Base-by-base conservation (phyloP, 1,140 invertebrate genomes). In the Trypoxylus dichotomus region DNA sequence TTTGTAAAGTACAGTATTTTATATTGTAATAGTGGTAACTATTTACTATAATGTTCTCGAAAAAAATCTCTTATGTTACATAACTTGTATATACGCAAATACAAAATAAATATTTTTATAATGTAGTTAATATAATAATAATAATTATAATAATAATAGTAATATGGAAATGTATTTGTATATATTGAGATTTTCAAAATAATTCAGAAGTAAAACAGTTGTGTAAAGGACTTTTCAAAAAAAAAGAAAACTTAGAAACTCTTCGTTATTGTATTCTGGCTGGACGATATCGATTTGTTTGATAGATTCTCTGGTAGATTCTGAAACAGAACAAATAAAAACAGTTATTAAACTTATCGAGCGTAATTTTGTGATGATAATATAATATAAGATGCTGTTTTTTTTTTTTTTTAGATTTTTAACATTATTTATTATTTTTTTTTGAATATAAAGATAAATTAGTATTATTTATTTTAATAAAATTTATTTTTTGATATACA, bases 201-300 rank as follows among this genome's bases (percentile, higher is more conserved):
- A 27, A 29, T 37, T 37, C 19, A 75, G 41, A 75, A 75, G 41
- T 43, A 43, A 24, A 54, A 75, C 29, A 75, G 41, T 43, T 25
- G 21, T 10, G 24, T 71, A 71, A n/a, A n/a, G 13, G 19, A 27
- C 32, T 37, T 37, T 37, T n/a, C n/a, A 37, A 1, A 37, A 37
- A 37, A 37, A 37, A 37, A 37, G 32, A 37, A 37, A 25, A n/a
- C 42, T 81, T 83, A 86, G 78, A 86, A 80, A 79, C 84, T 86
- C 78, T 86, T 86, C 72, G 83, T 85, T 43, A 86, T 86, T 43
- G 84, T 86, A 72, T 84, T 85, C 76, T 84, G 84, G 75, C 81
- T 86, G 24, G 83, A 63, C 60, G 83, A 80, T 74, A 83, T 84
- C 32, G 83, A 81, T 76, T 84, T 84, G 72, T 83, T 84, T 25